Evolutionary conservation across 1,140 invertebrate species (phyloP).

Genomic region (Zophobas atratus): DNA sequence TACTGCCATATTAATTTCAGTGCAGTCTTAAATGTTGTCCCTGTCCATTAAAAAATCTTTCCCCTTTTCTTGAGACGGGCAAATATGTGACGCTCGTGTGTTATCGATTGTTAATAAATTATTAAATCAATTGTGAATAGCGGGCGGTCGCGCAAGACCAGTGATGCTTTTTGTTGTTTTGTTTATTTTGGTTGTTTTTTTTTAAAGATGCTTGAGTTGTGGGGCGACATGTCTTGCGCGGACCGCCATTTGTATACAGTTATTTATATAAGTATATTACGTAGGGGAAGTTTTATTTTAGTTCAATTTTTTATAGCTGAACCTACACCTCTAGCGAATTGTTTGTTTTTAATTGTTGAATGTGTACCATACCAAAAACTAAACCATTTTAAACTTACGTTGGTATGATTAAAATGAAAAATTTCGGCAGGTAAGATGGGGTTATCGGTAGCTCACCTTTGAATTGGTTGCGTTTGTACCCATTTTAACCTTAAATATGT

Average conservation of each 20-base stretch:
- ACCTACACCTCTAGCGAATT: constrained; percentile 28
- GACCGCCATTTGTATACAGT: constrained; percentile 9
- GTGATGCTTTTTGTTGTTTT: neutral
- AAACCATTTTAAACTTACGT: neutral
- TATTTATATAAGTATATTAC: constrained; percentile 38
- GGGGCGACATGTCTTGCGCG: neutral
- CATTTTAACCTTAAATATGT: neutral
- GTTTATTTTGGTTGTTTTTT: constrained; percentile 14
- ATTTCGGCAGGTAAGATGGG: neutral
- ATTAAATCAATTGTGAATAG: constrained; percentile 25
- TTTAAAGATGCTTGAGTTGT: constrained; percentile 4
- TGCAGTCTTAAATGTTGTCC: constrained; percentile 51
- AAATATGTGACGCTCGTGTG: constrained; percentile 30
- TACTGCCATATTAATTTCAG: constrained; percentile 65
- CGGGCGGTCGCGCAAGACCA: constrained; percentile 1
- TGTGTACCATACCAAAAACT: constrained; percentile 8
- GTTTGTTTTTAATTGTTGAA: constrained; percentile 26
- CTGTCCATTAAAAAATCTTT: neutral
- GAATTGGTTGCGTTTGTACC: neutral
- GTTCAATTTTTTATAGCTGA: constrained; percentile 31
- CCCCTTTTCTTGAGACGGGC: constrained; percentile 14
- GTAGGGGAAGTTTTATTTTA: constrained; percentile 32
- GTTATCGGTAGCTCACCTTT: neutral
- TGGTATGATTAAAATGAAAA: neutral
- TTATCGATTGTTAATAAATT: constrained; percentile 38